Evolutionary conservation across 1,140 invertebrate species (phyloP).

Genomic region (Drosophila grimshawi): DNA sequence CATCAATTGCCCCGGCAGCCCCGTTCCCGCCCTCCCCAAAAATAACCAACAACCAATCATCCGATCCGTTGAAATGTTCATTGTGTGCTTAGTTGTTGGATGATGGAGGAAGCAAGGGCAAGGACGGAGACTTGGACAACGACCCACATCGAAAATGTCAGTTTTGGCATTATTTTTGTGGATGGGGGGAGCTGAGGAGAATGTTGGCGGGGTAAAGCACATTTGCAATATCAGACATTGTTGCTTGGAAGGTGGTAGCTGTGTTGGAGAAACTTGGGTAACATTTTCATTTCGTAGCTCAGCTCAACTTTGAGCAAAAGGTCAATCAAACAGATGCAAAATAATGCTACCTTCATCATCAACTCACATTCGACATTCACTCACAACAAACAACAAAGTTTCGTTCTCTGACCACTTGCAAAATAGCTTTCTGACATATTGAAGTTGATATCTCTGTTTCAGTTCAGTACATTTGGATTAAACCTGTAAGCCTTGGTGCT

Average conservation of each 20-base stretch:
- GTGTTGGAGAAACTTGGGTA: slow-evolving; percentile 10
- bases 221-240: slow-evolving; percentile 24
- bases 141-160: slow-evolving; percentile 77
- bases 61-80: slow-evolving; percentile 28
- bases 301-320: slow-evolving; percentile 28
- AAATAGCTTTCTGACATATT: neutral
- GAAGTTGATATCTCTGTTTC: neutral
- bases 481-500: neutral
- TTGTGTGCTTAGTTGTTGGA: slow-evolving; percentile 29
- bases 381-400: slow-evolving; percentile 6
- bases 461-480: slow-evolving; percentile 5
- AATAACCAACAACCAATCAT: slow-evolving; percentile 23
- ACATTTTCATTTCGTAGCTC: slow-evolving; percentile 23
- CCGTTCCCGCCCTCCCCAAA: neutral
- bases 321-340: slow-evolving; percentile 44
- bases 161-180: slow-evolving; percentile 30
- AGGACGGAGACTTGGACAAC: neutral
- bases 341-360: slow-evolving; percentile 42
- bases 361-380: slow-evolving; percentile 21
- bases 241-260: neutral
- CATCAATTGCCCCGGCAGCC: slow-evolving; percentile 22
- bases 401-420: slow-evolving; percentile 21
- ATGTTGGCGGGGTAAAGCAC: neutral
- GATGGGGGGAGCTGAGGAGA: neutral
- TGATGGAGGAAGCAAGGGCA: neutral